Evolutionary conservation across 2,888 invertebrate species (phyloP).

Genomic region (Stenoptilia bipunctidactyla): DNA sequence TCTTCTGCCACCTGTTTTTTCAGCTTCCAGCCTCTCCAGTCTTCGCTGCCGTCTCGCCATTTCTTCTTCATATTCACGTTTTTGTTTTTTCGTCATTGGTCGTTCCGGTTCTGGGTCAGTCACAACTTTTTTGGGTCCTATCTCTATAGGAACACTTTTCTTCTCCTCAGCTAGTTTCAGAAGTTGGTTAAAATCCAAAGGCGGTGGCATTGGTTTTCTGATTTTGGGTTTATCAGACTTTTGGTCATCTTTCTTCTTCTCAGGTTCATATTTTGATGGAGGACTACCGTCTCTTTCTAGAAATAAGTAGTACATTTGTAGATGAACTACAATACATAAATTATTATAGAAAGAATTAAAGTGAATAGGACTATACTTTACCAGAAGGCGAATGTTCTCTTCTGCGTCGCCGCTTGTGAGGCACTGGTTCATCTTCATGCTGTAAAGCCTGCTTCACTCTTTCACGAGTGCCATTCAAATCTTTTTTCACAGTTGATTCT

Average conservation of each 20-base stretch:
- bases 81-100: constrained; percentile 85
- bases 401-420: constrained; percentile 72
- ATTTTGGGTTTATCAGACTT: constrained; percentile 69
- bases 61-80: constrained; percentile 79
- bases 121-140: constrained; percentile 27
- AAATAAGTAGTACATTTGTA: constrained; percentile 11
- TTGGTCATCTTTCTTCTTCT: constrained; percentile 43
- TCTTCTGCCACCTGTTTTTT: constrained; percentile 25
- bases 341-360: too few relatives aligned
- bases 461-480: constrained; percentile 75
- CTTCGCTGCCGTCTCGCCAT: constrained; percentile 72
- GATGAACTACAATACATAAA: too few relatives aligned
- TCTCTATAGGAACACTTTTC: constrained; percentile 81
- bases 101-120: constrained; percentile 75
- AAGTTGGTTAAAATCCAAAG: constrained; percentile 83
- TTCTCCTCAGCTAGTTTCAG: constrained; percentile 87
- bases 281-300: constrained; percentile 37
- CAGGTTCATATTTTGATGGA: constrained; percentile 45
- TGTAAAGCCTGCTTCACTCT: constrained; percentile 84
- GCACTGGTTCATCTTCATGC: constrained; percentile 78
- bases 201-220: constrained; percentile 76
- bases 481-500: constrained; percentile 42
- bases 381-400: constrained; percentile 18
- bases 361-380: too few relatives aligned
- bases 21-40: constrained; percentile 47